Evolutionary conservation across 2,113 vertebrate genomes (phyloP).

Genomic region (Misgurnus mizolepis): DNA sequence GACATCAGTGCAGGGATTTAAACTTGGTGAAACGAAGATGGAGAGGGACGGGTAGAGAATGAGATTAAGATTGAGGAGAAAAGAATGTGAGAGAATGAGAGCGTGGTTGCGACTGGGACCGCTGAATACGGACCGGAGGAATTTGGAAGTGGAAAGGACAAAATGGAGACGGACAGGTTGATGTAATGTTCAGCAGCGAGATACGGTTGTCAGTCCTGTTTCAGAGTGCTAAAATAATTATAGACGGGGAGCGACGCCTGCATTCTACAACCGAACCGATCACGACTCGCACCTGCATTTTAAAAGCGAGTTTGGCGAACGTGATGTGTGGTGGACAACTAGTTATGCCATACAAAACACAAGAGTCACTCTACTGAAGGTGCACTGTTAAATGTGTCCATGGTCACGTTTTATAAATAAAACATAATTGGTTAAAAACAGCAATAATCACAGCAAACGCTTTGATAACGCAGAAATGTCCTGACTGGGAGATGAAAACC

Average conservation of each 20-base stretch:
- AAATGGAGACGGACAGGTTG: background rate
- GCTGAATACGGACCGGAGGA: background rate
- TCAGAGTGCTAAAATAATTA: no score
- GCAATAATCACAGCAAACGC: background rate
- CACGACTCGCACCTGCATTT: no score
- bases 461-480: background rate
- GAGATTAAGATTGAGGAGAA: background rate
- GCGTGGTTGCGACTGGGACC: slow-evolving; percentile 2
- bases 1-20: background rate
- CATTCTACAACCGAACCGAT: no score
- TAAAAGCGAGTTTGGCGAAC: no score
- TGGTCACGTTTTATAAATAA: background rate
- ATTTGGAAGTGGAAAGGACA: background rate
- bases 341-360: no score
- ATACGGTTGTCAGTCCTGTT: no score
- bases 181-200: background rate
- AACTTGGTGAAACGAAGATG: background rate
- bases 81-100: slow-evolving; percentile 5
- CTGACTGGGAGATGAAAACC: background rate
- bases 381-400: no score
- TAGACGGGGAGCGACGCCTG: no score
- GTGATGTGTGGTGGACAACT: no score
- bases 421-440: slow-evolving; percentile 1
- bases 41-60: background rate
- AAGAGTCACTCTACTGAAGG: no score